Evolutionary conservation across 2,797 vertebrate species (phyloP), one percentile per base, ranked within the genome.

Genomic region (Antennarius maculatus): DNA sequence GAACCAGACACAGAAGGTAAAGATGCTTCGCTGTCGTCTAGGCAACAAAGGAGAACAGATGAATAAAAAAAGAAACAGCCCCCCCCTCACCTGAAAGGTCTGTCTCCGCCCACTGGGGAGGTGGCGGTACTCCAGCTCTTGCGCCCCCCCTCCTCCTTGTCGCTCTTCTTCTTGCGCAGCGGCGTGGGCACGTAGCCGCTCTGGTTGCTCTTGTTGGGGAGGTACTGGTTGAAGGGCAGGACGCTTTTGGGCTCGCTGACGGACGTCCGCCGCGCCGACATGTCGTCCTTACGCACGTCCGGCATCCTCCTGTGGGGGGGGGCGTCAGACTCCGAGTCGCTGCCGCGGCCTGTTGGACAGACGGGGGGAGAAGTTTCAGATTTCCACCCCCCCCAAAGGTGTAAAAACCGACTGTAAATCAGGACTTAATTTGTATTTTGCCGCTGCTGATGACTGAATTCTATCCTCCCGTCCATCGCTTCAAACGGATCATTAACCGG

Each of bases 211-310:
- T 95, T 97, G 91, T 98, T 99, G 1, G 97, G 97, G 79, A 99
- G 95, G 92, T 97, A 99, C 90, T 99, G 97, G 90, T 99, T 99
- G 81, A 99, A 99, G 87, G 97, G 97, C 93, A 99, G 93, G 71
- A 93, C 92, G 62, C 94, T 94, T 45, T 95, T 95, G 2, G 90
- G 95, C 89, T 99, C 97, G 17, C 94, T 96, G 0, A 95, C 94
- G 6, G 97, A 98, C 6, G 96, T 95, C 74, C 98, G 91, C 27
- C 98, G 91, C 0, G 96, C 95, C 76, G 95, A 89, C 98, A 99
- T 99, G 86, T 99, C 98, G 59, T 99, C 98, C 81, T 97, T 97
- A 49, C 95, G 96, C 69, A 99, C 90, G 42, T 99, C 98, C 0
- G 97, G 97, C 73, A 96, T 85, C 92, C 95, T 98, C 88, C 96